Percentiles rank a stretch among this genome's conserved stretches.
Evolutionary conservation across 2,888 invertebrate species (phyloP).

Genomic region (Agrotis clavis): DNA sequence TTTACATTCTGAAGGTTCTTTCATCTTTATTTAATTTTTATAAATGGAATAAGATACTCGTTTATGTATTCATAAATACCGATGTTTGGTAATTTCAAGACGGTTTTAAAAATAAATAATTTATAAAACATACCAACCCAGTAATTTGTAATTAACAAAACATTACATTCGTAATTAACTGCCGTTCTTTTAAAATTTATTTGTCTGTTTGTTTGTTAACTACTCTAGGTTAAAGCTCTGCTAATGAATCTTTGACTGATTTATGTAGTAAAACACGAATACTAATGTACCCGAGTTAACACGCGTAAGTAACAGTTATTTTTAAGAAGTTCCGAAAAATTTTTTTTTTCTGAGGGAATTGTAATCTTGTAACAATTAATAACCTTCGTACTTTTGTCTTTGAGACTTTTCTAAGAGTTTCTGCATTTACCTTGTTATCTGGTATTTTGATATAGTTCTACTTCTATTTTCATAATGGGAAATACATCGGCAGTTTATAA

Average conservation of each 20-base stretch:
- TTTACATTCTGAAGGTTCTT: neutral
- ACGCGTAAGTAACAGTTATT: constrained; percentile 24
- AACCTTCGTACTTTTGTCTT: neutral
- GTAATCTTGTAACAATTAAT: constrained; percentile 23
- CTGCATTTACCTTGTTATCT: constrained; percentile 6
- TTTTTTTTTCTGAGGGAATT: constrained; percentile 2
- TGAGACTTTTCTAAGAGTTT: constrained; percentile 19
- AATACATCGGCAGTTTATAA: neutral
- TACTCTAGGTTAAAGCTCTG: constrained; percentile 12
- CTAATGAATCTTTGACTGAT: constrained; percentile 43
- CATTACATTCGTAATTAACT: constrained; percentile 13
- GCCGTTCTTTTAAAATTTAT: constrained; percentile 29
- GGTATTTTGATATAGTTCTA: constrained; percentile 6
- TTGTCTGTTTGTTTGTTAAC: constrained; percentile 24
- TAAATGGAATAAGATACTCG: neutral
- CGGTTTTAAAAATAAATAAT: neutral
- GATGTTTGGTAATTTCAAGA: neutral
- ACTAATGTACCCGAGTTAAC: neutral
- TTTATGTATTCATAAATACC: neutral
- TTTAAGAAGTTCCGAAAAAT: constrained; percentile 22
- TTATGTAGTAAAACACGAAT: constrained; percentile 34
- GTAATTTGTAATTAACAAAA: constrained; percentile 27
- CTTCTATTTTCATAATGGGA: constrained; percentile 2
- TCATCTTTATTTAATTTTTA: constrained; percentile 2
- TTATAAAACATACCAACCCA: neutral